Percentiles rank a stretch among this genome's conserved stretches.
These are phyloP conservation scores for Drosophila buzzatii DNA, from an alignment of 2,888 invertebrate species.

Conservation along the genomic window DNA sequence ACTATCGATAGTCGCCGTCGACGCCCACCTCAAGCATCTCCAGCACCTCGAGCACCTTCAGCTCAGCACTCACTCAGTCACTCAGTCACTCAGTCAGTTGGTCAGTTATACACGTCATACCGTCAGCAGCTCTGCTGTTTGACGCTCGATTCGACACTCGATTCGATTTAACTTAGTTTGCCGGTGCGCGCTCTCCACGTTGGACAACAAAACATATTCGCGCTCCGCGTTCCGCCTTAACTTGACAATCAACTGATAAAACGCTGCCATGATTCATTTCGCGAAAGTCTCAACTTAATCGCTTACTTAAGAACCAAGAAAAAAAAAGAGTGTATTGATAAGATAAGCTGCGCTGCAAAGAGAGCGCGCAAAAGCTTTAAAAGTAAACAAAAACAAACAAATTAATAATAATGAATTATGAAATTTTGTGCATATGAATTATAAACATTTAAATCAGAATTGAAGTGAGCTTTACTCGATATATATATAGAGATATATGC, in stretches of 20 bases:
- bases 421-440: conserved; percentile 3
- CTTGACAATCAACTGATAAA: conserved; percentile 37
- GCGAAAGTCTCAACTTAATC: conserved; percentile 33
- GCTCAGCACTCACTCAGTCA: conserved; percentile 33
- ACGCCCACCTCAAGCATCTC: conserved; percentile 52
- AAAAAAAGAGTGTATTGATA: conserved; percentile 32
- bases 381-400: conserved; percentile 28
- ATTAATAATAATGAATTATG: neutral
- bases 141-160: conserved; percentile 32
- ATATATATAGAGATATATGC: neutral
- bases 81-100: conserved; percentile 45
- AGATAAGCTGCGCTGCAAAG: conserved; percentile 25
- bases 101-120: conserved; percentile 35
- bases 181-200: conserved; percentile 68
- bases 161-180: conserved; percentile 64
- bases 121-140: conserved; percentile 44
- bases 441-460: neutral
- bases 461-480: conserved; percentile 16
- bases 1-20: conserved; percentile 32
- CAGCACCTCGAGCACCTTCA: conserved; percentile 16
- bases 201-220: conserved; percentile 53
- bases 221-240: conserved; percentile 40
- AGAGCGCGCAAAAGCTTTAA: conserved; percentile 4
- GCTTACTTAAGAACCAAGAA: conserved; percentile 19
- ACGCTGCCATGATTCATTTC: conserved; percentile 34